Conservation (phyloP, 92 coral and sea anemone species). For the Porites rus region DNA sequence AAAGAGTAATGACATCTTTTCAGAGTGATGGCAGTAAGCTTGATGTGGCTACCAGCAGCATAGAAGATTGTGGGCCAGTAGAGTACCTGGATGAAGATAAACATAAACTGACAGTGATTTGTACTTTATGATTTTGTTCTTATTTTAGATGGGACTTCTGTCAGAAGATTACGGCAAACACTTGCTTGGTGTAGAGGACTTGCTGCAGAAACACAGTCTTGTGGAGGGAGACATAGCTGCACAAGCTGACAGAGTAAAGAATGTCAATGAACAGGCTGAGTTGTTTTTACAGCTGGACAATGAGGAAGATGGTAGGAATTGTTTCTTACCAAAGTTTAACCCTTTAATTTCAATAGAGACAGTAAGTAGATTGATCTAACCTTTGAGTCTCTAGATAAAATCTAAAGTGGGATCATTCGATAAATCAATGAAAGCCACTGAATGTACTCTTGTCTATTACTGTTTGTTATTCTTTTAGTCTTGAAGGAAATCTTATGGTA, state of each 20-base stretch:
- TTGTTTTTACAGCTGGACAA: constrained; percentile 86
- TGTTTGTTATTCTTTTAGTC: no score
- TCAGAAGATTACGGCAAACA: constrained; percentile 99
- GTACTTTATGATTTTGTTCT: background rate
- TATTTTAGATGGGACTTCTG: constrained; percentile 80
- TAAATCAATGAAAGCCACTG: no score
- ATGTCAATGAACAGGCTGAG: constrained; percentile 94
- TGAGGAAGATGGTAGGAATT: constrained; percentile 82
- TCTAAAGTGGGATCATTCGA: no score
- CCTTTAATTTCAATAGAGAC: background rate
- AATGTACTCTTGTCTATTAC: no score
- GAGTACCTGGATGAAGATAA: no score
- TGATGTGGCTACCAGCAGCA: no score
- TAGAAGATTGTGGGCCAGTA: no score
- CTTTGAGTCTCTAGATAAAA: no score
- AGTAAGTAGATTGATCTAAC: background rate
- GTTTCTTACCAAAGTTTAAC: background rate
- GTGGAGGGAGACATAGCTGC: constrained; percentile 98
- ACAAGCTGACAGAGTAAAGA: constrained; percentile 92
- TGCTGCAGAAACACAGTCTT: constrained; percentile 95
- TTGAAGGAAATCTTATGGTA: no score
- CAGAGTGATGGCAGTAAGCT: no score
- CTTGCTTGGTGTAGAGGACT: constrained; percentile 96
- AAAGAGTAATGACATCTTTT: no score
- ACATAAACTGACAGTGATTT: background rate